A percentile compares a stretch with the other conserved stretches of the same genome.
These are phyloP conservation scores for Dioctria rufipes DNA, from an alignment of 2,888 invertebrate genomes.

Conservation along the genomic window DNA sequence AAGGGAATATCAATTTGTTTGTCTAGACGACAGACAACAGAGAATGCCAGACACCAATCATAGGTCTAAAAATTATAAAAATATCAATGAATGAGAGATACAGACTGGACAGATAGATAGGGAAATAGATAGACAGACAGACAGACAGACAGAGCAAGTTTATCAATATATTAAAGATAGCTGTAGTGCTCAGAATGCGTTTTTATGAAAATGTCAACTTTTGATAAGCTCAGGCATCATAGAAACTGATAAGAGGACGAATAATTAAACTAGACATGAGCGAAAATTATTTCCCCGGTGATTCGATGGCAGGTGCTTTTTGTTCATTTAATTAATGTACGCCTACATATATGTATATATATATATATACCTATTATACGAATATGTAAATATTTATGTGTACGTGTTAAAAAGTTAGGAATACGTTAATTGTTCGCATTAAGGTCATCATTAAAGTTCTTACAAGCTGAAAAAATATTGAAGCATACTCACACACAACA, in stretches of 20 bases:
- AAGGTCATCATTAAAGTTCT: constrained; percentile 35
- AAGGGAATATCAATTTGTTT: constrained; percentile 16
- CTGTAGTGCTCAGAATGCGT: background rate
- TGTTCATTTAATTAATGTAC: constrained; percentile 43
- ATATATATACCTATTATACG: background rate
- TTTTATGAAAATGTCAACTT: constrained; percentile 1
- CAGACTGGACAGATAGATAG: too few relatives aligned
- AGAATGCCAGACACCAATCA: background rate
- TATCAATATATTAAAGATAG: background rate
- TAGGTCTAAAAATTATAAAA: too few relatives aligned
- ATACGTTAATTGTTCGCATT: too few relatives aligned
- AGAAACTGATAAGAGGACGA: constrained; percentile 33
- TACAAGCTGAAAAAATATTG: constrained; percentile 27
- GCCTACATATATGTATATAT: constrained; percentile 18
- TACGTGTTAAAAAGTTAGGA: too few relatives aligned
- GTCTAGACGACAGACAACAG: constrained; percentile 16
- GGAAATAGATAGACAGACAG: too few relatives aligned
- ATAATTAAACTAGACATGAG: constrained; percentile 36
- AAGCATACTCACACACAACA: background rate
- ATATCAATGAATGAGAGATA: too few relatives aligned
- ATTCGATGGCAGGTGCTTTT: constrained; percentile 38
- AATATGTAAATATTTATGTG: too few relatives aligned
- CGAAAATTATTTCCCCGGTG: constrained; percentile 7
- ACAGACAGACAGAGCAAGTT: too few relatives aligned
- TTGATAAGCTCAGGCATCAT: constrained; percentile 33